A percentile compares a stretch with the other conserved stretches of the same genome.
Evolutionary conservation across 92 coral and sea anemone species (phyloP).

Genomic region (Parazoanthus swiftii): DNA sequence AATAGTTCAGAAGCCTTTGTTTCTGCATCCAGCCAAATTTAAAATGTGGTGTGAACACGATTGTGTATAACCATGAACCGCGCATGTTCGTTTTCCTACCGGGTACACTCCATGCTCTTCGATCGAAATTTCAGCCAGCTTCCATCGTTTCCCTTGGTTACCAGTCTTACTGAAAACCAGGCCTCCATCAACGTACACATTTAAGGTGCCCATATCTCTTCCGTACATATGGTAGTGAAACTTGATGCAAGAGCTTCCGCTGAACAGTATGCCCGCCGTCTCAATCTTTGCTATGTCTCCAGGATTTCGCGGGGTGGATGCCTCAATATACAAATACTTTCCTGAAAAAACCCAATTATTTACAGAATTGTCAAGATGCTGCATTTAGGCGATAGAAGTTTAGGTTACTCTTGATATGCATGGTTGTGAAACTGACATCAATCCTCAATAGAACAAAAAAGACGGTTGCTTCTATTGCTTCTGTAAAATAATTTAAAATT

Average conservation of each 20-base stretch:
- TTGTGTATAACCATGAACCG: background rate
- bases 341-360: background rate
- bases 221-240: constrained; percentile 53
- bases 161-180: constrained; percentile 42
- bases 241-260: constrained; percentile 24
- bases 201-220: constrained; percentile 33
- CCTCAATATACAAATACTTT: constrained; percentile 30
- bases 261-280: constrained; percentile 8
- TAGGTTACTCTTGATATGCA: background rate
- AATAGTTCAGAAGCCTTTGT: too few relatives aligned
- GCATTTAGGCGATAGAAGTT: background rate
- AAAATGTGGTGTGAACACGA: background rate
- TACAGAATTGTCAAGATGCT: too few relatives aligned
- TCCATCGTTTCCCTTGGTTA: constrained; percentile 48
- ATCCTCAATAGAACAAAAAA: too few relatives aligned
- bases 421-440: background rate
- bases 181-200: constrained; percentile 20
- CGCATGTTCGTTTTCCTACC: background rate
- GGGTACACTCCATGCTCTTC: constrained; percentile 13
- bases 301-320: background rate
- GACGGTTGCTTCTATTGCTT: too few relatives aligned
- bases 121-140: constrained; percentile 2
- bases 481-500: too few relatives aligned
- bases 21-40: too few relatives aligned
- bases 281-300: constrained; percentile 31